Evolutionary conservation across 2,797 vertebrate genomes (phyloP).

Genomic region (Octomys mimax): DNA sequence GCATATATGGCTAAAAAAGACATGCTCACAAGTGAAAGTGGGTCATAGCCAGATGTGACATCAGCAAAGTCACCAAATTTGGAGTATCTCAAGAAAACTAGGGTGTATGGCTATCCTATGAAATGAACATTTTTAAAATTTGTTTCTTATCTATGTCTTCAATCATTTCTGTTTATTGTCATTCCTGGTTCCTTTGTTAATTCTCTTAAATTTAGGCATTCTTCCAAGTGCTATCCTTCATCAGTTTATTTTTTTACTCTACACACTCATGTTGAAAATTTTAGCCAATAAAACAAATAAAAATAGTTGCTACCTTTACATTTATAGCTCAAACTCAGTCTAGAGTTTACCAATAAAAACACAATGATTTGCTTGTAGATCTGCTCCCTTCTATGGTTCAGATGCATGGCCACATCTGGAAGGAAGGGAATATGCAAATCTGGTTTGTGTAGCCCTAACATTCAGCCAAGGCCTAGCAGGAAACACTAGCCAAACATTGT

Average conservation of each 20-base stretch:
- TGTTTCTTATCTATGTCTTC: background rate
- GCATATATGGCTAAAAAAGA: too few species aligned
- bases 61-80: background rate
- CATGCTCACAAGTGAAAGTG: background rate
- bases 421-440: background rate
- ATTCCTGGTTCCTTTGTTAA: background rate
- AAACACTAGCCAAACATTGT: background rate
- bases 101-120: background rate
- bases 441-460: background rate
- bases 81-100: background rate
- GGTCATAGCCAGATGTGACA: background rate
- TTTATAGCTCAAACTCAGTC: background rate
- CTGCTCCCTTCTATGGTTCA: background rate
- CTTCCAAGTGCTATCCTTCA: background rate
- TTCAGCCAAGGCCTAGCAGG: background rate
- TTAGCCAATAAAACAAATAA: conserved; percentile 2
- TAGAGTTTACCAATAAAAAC: background rate
- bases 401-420: background rate
- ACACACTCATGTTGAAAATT: background rate
- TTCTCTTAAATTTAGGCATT: background rate
- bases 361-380: background rate
- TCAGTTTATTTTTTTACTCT: background rate
- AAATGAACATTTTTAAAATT: background rate
- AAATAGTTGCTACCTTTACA: background rate
- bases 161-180: background rate